phyloP scores from a whole-genome alignment of 2,113 vertebrate genomes.

The Numida meleagris region DNA sequence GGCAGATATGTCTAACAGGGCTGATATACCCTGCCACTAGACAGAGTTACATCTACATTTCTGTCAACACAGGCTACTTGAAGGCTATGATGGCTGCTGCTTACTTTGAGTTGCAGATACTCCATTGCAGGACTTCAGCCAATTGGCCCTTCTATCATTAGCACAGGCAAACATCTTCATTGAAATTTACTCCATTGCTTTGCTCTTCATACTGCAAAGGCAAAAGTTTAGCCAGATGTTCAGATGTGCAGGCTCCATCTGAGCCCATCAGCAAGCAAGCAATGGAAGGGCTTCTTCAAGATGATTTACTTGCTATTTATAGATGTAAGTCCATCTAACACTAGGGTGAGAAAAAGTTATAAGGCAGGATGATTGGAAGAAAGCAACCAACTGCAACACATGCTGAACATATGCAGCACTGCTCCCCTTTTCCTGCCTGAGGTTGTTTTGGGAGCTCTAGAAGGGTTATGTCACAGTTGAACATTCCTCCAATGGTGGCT shows the following conservation, averaged over 20 bases:
- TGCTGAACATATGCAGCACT: fast-evolving
- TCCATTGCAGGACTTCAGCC: neutral
- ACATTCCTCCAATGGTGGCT: neutral
- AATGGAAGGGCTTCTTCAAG: neutral
- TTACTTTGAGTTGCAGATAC: neutral
- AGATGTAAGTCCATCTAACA: neutral
- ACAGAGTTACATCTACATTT: neutral
- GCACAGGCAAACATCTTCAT: neutral
- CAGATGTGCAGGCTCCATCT: neutral
- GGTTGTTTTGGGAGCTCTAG: neutral
- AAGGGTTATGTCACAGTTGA: neutral
- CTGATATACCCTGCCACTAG: neutral
- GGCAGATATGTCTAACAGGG: neutral
- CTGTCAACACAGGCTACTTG: neutral
- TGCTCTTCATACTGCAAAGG: neutral
- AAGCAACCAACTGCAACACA: neutral
- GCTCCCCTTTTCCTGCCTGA: neutral
- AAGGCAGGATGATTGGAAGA: neutral
- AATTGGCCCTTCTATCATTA: neutral
- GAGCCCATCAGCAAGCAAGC: neutral
- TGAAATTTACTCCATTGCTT: neutral
- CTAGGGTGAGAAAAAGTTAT: neutral
- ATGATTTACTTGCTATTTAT: neutral
- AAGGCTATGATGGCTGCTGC: neutral
- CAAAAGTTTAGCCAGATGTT: neutral